Percentiles rank a stretch among this genome's conserved stretches.
phyloP scores from a whole-genome alignment of 2,888 invertebrate species.

The Caenorhabditis sinica region DNA sequence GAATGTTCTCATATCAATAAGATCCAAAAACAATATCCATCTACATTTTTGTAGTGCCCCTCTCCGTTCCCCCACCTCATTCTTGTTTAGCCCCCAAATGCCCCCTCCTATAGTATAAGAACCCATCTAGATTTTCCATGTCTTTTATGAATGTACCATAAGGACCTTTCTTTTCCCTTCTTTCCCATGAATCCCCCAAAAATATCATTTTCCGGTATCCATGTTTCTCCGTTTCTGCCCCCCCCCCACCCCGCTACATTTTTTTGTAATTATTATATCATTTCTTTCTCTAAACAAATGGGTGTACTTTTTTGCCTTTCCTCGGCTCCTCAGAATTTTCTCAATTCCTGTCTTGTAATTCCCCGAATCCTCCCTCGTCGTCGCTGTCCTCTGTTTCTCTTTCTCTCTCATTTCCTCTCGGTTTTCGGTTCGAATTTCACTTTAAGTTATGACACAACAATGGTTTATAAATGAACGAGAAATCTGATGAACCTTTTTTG shows the following conservation, averaged over 20 bases:
- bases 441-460: slow-evolving; percentile 58
- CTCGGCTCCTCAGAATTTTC: slow-evolving; percentile 15
- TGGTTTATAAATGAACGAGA: slow-evolving; percentile 53
- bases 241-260: background rate
- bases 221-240: slow-evolving; percentile 16
- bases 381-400: background rate
- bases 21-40: slow-evolving; percentile 35
- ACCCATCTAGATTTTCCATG: slow-evolving; percentile 30
- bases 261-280: slow-evolving; percentile 32
- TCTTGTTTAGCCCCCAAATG: slow-evolving; percentile 8
- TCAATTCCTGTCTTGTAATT: slow-evolving; percentile 14
- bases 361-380: slow-evolving; percentile 14
- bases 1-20: slow-evolving; percentile 35
- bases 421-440: slow-evolving; percentile 56
- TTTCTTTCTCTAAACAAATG: slow-evolving; percentile 30
- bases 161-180: slow-evolving; percentile 2
- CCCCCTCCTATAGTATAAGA: slow-evolving; percentile 17
- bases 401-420: slow-evolving; percentile 28
- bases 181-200: slow-evolving; percentile 17
- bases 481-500: slow-evolving; percentile 28
- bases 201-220: slow-evolving; percentile 37
- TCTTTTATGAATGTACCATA: slow-evolving; percentile 55
- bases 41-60: background rate
- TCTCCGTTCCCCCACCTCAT: background rate
- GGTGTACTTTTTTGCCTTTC: slow-evolving; percentile 33